Conservation (phyloP, 2,797 vertebrate species). For the Malurus splendens region DNA sequence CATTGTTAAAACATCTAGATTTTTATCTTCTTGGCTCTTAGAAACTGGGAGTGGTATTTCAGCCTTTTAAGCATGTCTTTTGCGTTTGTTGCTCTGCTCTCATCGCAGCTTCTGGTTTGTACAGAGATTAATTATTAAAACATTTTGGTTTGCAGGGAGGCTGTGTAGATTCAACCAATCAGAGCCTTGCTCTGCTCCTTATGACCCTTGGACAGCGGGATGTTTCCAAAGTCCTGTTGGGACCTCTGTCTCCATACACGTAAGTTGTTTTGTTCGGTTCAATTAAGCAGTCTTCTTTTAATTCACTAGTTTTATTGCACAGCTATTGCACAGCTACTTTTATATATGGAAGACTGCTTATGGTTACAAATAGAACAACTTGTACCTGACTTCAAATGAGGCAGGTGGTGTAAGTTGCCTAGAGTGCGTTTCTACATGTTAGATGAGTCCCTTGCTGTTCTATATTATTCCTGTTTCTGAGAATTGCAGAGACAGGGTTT, state of each 20-base stretch:
- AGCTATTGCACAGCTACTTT: neutral
- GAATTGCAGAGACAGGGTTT: neutral
- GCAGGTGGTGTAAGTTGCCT: neutral
- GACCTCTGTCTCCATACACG: slow-evolving; percentile 94
- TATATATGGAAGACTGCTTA: neutral
- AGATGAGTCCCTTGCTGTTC: neutral
- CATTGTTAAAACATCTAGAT: neutral
- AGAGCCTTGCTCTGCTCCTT: slow-evolving; percentile 88
- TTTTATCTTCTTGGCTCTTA: slow-evolving; percentile 16
- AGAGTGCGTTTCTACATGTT: neutral
- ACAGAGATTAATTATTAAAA: slow-evolving; percentile 62
- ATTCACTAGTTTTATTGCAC: neutral
- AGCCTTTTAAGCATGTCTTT: neutral
- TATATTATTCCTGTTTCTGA: neutral
- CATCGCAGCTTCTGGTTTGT: slow-evolving; percentile 38
- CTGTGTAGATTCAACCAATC: slow-evolving; percentile 93
- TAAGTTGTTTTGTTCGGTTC: slow-evolving; percentile 67
- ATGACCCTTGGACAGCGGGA: slow-evolving; percentile 97
- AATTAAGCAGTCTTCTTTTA: neutral
- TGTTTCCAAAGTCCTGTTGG: slow-evolving; percentile 92
- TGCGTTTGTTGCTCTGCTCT: neutral
- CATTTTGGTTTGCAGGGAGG: slow-evolving; percentile 83
- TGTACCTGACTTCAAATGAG: neutral
- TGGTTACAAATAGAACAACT: neutral
- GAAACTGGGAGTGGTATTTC: neutral